These are phyloP conservation scores for Chionis minor DNA, from an alignment of 2,113 vertebrate species.

Conservation along the genomic window DNA sequence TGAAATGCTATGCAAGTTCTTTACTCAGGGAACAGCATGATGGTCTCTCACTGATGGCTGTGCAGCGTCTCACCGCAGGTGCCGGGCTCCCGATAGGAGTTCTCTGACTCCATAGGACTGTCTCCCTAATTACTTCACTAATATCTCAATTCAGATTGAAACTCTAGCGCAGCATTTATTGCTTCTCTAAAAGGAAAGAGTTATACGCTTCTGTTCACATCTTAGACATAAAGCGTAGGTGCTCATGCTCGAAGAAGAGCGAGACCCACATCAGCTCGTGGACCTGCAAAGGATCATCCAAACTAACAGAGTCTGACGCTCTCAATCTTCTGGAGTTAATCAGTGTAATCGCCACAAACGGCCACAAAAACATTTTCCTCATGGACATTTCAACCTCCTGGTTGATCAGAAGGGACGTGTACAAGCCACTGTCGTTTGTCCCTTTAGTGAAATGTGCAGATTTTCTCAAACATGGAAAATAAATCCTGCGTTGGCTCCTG, in stretches of 20 bases:
- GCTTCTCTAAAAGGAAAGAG: not conserved
- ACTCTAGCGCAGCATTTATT: not conserved
- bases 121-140: not conserved
- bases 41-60: not conserved
- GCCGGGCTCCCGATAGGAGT: not conserved
- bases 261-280: rapidly evolving
- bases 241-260: rapidly evolving
- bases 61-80: not conserved
- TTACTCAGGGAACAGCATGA: not conserved
- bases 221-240: rapidly evolving
- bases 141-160: not conserved
- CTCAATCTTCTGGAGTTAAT: rapidly evolving
- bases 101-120: not conserved
- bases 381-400: rapidly evolving
- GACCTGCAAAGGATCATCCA: rapidly evolving
- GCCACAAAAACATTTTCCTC: not conserved
- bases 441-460: not conserved
- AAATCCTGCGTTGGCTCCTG: not conserved
- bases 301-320: not conserved
- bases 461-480: not conserved
- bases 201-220: rapidly evolving
- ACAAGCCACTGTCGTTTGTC: not conserved
- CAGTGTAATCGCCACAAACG: not conserved
- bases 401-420: not conserved
- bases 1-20: not conserved